A percentile compares a stretch with the other conserved stretches of the same genome.
These are phyloP conservation scores for Ailuropoda melanoleuca DNA, from an alignment of 2,113 vertebrate genomes.

Conservation along the genomic window DNA sequence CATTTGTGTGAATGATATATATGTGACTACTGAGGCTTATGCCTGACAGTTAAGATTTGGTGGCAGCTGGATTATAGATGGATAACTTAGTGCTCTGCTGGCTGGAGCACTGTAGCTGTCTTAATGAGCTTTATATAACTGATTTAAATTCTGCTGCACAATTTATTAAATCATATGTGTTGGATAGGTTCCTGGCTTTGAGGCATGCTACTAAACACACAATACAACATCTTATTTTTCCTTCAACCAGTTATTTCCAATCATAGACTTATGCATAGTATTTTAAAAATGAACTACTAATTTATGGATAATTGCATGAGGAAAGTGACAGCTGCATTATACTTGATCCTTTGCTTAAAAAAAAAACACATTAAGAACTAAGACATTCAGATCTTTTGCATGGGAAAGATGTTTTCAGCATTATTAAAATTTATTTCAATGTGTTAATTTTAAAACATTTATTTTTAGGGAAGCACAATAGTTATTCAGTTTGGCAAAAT, in stretches of 20 bases:
- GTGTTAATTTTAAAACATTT: not conserved
- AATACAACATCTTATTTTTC: constrained; percentile 57
- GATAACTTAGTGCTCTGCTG: not conserved
- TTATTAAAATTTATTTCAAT: constrained; percentile 20
- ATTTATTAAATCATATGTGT: constrained; percentile 57
- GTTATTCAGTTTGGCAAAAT: not conserved
- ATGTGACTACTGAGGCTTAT: not conserved
- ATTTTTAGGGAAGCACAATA: constrained; percentile 36
- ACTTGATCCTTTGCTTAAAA: constrained; percentile 17
- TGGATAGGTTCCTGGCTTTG: constrained; percentile 12
- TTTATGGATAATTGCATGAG: constrained; percentile 55
- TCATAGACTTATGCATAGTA: constrained; percentile 31
- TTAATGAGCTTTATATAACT: constrained; percentile 8
- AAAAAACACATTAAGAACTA: not conserved
- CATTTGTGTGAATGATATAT: not conserved
- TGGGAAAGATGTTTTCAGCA: not conserved
- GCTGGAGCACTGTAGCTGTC: not conserved
- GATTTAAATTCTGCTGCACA: constrained; percentile 28
- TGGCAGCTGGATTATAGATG: not conserved
- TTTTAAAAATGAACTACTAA: constrained; percentile 56
- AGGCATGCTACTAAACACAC: not conserved
- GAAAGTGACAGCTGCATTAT: constrained; percentile 50
- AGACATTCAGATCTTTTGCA: constrained; percentile 20
- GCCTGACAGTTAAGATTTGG: not conserved
- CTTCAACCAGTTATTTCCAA: constrained; percentile 43